Evolutionary conservation across 1,140 invertebrate species (phyloP).

Genomic region (Araneus ventricosus): DNA sequence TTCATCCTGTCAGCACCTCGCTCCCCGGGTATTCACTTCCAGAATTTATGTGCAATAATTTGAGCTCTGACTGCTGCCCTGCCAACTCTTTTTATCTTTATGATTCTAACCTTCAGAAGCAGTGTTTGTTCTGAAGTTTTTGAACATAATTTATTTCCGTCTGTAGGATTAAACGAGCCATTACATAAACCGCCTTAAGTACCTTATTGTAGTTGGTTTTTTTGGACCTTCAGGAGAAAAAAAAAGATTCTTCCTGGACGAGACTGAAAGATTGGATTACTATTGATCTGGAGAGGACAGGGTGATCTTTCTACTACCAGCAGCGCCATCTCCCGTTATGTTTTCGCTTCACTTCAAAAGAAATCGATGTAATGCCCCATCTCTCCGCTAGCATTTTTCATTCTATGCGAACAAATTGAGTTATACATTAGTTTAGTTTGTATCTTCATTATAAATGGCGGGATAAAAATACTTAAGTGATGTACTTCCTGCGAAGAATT

Average conservation of each 20-base stretch:
- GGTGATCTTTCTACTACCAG: not conserved
- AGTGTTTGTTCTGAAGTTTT: no score
- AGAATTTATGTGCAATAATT: no score
- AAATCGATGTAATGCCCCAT: not conserved
- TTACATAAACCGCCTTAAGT: not conserved
- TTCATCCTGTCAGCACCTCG: no score
- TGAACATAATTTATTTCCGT: no score
- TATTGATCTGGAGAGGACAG: not conserved
- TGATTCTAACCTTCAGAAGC: no score
- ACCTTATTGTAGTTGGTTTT: not conserved
- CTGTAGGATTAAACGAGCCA: not conserved
- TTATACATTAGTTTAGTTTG: not conserved
- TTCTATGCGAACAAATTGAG: not conserved
- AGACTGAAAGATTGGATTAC: conserved; percentile 2
- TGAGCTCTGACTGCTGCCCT: no score
- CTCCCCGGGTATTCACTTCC: no score
- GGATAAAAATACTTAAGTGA: not conserved
- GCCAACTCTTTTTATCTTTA: no score
- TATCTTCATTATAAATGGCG: not conserved
- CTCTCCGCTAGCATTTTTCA: not conserved
- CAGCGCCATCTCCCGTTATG: conserved; percentile 17
- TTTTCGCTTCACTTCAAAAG: conserved; percentile 1
- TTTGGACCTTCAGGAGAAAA: not conserved
- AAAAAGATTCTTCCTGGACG: not conserved
- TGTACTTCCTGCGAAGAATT: no score